phyloP scores from a whole-genome alignment of 2,113 vertebrate genomes.

The Centrocercus urophasianus region DNA sequence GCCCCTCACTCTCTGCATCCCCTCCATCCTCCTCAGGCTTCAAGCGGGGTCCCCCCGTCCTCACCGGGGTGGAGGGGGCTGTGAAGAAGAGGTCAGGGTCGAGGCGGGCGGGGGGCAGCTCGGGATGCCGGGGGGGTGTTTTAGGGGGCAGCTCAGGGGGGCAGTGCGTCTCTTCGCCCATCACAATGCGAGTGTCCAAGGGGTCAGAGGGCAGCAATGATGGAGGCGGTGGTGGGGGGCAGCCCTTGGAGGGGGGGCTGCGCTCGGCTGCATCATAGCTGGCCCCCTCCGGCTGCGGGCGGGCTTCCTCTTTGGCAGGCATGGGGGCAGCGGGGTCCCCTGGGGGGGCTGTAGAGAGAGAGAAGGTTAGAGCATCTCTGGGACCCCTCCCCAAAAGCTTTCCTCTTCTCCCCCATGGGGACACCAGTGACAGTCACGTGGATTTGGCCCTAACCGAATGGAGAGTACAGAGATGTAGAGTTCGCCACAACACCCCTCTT shows the following conservation, averaged over 20 bases:
- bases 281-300: slow-evolving; percentile 91
- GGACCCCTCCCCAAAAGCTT: no score
- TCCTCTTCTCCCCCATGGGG: no score
- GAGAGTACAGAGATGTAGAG: no score
- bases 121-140: not conserved
- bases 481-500: no score
- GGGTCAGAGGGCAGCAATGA: slow-evolving; percentile 25
- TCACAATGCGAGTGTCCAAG: slow-evolving; percentile 88
- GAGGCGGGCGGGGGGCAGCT: slow-evolving; percentile 59
- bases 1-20: slow-evolving; percentile 80
- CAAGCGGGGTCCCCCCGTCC: slow-evolving; percentile 77
- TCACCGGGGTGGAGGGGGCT: slow-evolving; percentile 90
- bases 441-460: no score
- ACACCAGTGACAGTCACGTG: no score
- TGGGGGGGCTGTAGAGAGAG: slow-evolving; percentile 15
- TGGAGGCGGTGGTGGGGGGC: slow-evolving; percentile 30
- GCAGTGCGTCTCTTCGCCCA: slow-evolving; percentile 87
- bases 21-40: slow-evolving; percentile 77
- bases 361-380: not conserved
- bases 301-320: slow-evolving; percentile 70
- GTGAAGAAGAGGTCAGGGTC: slow-evolving; percentile 92
- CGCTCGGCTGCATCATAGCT: slow-evolving; percentile 78
- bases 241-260: slow-evolving; percentile 68
- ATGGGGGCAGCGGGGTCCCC: not conserved
- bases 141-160: slow-evolving; percentile 55